Evolutionary conservation across 2,888 invertebrate genomes (phyloP).

Genomic region (Apodemia hepburni): DNA sequence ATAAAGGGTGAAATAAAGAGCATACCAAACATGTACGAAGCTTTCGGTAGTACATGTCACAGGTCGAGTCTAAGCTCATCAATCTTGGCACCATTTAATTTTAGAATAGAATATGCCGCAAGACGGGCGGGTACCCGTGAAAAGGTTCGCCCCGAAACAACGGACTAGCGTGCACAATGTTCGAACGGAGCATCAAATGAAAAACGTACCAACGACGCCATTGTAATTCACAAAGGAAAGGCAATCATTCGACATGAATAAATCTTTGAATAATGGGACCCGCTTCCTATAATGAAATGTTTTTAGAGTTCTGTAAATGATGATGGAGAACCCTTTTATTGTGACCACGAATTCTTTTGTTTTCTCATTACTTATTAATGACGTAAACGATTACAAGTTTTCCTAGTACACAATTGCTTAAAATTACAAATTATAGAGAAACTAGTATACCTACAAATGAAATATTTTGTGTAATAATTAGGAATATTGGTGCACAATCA

Average conservation of each 20-base stretch:
- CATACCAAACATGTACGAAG: conserved; percentile 52
- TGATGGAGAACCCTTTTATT: background rate
- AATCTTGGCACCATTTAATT: conserved; percentile 73
- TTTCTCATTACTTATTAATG: background rate
- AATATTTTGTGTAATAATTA: too few relatives aligned
- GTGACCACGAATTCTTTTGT: background rate
- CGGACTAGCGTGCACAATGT: conserved; percentile 67
- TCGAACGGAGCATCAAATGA: conserved; percentile 62
- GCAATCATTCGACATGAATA: conserved; percentile 80
- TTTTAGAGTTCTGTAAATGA: conserved; percentile 37
- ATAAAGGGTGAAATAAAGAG: conserved; percentile 69
- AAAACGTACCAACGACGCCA: conserved; percentile 60
- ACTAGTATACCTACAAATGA: too few relatives aligned
- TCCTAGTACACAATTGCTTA: too few relatives aligned
- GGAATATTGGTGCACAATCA: too few relatives aligned
- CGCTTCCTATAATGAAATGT: conserved; percentile 73
- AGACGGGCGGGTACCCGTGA: conserved; percentile 40
- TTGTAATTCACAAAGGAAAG: conserved; percentile 77
- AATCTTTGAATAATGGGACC: conserved; percentile 76
- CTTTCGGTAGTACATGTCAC: conserved; percentile 77
- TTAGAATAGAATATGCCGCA: conserved; percentile 48
- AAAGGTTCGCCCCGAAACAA: conserved; percentile 61
- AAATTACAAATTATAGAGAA: too few relatives aligned
- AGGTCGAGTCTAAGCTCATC: conserved; percentile 76
- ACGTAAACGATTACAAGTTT: too few relatives aligned